Conservation (phyloP, 2,888 invertebrate genomes). For the Teleiodes luculella region DNA sequence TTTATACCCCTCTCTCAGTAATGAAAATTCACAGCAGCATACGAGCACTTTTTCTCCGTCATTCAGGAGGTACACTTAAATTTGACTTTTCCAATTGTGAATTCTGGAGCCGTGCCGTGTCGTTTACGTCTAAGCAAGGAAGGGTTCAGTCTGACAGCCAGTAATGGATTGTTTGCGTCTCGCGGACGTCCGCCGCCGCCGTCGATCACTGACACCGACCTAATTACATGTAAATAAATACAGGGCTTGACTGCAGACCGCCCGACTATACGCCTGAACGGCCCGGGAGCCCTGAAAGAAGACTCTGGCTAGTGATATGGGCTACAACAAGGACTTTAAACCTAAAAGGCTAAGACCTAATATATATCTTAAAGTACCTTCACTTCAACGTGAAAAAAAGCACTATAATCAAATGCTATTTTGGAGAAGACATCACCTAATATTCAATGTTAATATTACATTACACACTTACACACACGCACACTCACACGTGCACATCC, state of each 20-base stretch:
- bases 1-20: too few relatives aligned
- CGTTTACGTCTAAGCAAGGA: not conserved
- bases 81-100: constrained; percentile 2
- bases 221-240: constrained; percentile 75
- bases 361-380: too few relatives aligned
- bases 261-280: not conserved
- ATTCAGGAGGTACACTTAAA: not conserved
- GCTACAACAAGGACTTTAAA: too few relatives aligned
- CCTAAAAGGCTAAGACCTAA: too few relatives aligned
- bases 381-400: too few relatives aligned
- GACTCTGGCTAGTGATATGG: not conserved
- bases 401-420: too few relatives aligned
- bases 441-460: too few relatives aligned
- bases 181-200: constrained; percentile 56
- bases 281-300: not conserved
- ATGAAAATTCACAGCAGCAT: not conserved
- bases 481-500: too few relatives aligned
- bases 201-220: constrained; percentile 68
- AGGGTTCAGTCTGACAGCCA: constrained; percentile 43
- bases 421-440: too few relatives aligned
- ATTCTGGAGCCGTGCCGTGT: not conserved
- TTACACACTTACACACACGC: too few relatives aligned
- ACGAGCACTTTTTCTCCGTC: not conserved
- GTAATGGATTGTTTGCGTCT: constrained; percentile 70
- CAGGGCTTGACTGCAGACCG: constrained; percentile 30